Evolutionary conservation across 2,888 invertebrate genomes (phyloP), one percentile per base, ranked within the genome.

Genomic region (Melangyna quadrimaculata): DNA sequence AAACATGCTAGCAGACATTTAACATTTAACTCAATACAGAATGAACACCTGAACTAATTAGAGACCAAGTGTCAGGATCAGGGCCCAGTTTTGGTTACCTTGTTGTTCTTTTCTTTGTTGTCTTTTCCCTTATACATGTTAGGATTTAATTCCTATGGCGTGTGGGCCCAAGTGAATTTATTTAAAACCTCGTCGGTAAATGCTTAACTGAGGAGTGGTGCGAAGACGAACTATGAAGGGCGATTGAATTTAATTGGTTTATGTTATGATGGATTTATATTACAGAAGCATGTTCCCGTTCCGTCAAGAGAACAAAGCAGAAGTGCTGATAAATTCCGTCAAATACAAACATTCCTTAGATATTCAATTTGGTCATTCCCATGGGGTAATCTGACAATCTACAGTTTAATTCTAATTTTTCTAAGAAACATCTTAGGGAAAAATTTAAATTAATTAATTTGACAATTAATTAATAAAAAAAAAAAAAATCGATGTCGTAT

Each of bases 1-100:
- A 88, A 88, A 87, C 86, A 89, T 89, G n/a, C n/a, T n/a, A n/a
- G 57, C 65, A 89, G 90, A 88, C 88, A 87, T 88, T 84, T 88
- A 88, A n/a, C n/a, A 63, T 17, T 67, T 32, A 51, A 61, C 48
- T 59, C 22, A 70, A 78, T 45, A 45, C 10, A 10, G 19, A 71
- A 77, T 78, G 87, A 88, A 87, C 87, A 79, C 79, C 79, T 79
- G 79, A 79, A 73, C 67, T 35, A 73, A 79, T 73, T 45, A 61
- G 53, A 27, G 67, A 67, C 73, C 67, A 67, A 69, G 69, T 77
- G 69, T 77, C 77, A 77, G 51, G 69, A 70, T 70, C 70, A 61
- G 61, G n/a, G n/a, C n/a, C n/a, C n/a, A 70, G 32, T 32, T 40
- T 32, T 61, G 32, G 37, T 77, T n/a, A n/a, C 51, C 59, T 61